These are phyloP conservation scores for Acleris cristana DNA, from an alignment of 2,888 invertebrate species.

Conservation along the genomic window DNA sequence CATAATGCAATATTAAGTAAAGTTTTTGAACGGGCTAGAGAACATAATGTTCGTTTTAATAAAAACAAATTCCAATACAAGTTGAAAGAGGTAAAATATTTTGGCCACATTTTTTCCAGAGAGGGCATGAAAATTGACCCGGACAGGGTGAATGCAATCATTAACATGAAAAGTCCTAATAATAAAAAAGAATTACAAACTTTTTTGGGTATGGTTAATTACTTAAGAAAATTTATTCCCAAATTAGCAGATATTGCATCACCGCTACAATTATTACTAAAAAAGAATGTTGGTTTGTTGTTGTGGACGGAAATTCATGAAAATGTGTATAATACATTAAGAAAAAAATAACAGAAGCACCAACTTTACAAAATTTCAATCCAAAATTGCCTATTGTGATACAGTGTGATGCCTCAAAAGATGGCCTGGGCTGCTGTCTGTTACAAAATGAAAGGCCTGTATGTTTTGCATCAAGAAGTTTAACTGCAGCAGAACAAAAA, in stretches of 20 bases:
- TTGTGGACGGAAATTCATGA: conserved; percentile 27
- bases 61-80: too few relatives aligned
- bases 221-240: conserved; percentile 39
- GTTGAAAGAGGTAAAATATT: conserved; percentile 38
- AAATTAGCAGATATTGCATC: conserved; percentile 36
- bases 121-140: conserved; percentile 38
- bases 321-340: conserved; percentile 34
- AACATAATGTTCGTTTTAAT: conserved; percentile 44
- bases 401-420: conserved; percentile 38
- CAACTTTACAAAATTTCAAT: conserved; percentile 36
- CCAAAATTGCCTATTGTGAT: conserved; percentile 11
- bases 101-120: conserved; percentile 28
- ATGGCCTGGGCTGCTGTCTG: conserved; percentile 24
- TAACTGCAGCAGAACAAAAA: conserved; percentile 27
- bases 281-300: conserved; percentile 43
- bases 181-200: conserved; percentile 42
- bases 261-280: conserved; percentile 30
- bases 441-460: conserved; percentile 36
- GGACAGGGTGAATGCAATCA: conserved; percentile 36
- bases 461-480: conserved; percentile 36
- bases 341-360: conserved; percentile 14
- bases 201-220: conserved; percentile 41
- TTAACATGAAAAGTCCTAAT: conserved; percentile 38
- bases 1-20: conserved; percentile 38
- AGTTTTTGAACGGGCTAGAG: conserved; percentile 33